phyloP scores from a whole-genome alignment of 1,140 invertebrate species.

The Anastrepha ludens region DNA sequence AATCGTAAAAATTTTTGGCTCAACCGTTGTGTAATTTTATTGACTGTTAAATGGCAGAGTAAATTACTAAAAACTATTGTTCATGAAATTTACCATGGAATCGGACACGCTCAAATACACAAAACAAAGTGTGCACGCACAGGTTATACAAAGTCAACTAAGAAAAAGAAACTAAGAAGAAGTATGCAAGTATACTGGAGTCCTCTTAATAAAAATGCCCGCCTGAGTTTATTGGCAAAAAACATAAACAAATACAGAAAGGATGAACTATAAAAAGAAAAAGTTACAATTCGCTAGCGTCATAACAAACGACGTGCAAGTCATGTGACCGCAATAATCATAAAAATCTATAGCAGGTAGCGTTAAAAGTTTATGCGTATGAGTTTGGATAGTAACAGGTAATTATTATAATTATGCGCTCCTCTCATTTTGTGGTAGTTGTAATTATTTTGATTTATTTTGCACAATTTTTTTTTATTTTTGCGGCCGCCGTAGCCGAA shows the following conservation, averaged over 20 bases:
- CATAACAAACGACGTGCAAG: background rate
- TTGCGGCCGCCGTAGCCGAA: too few species aligned
- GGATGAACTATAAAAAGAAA: background rate
- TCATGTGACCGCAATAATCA: constrained; percentile 37
- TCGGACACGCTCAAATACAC: background rate
- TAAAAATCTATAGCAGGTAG: constrained; percentile 19
- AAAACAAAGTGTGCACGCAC: background rate
- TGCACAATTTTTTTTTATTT: too few species aligned
- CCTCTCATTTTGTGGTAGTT: too few species aligned
- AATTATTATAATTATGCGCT: too few species aligned
- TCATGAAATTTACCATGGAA: constrained; percentile 30
- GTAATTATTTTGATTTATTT: too few species aligned
- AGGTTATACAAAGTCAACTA: background rate
- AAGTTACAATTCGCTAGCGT: background rate
- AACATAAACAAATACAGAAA: background rate
- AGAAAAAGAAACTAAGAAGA: background rate
- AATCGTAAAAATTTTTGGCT: too few species aligned
- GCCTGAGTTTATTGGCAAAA: background rate
- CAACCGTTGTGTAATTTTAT: background rate
- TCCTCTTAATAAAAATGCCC: background rate
- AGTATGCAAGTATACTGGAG: background rate
- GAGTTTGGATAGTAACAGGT: too few species aligned
- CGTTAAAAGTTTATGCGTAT: background rate
- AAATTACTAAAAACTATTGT: constrained; percentile 27
- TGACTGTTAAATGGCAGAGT: constrained; percentile 14